Evolutionary conservation across 2,113 vertebrate genomes (phyloP).

Genomic region (Cricetomys ansorgei): DNA sequence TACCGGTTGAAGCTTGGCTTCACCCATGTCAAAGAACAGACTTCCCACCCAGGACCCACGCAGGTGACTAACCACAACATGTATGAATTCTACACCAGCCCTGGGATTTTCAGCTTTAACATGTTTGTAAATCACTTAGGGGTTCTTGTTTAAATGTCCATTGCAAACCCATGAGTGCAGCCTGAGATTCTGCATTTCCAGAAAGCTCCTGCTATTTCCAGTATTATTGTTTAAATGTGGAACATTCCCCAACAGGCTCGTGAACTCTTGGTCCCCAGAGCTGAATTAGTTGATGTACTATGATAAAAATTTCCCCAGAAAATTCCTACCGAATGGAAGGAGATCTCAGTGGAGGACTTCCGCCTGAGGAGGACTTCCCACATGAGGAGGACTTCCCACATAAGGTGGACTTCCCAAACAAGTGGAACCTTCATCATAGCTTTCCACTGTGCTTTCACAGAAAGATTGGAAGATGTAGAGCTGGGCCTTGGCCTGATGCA

Average conservation of each 20-base stretch:
- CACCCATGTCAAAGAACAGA: background rate
- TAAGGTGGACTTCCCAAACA: background rate
- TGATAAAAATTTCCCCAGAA: constrained; percentile 33
- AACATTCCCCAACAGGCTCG: background rate
- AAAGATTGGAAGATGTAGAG: background rate
- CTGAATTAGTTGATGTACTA: constrained; percentile 9
- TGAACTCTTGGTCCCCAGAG: background rate
- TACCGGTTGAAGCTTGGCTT: background rate
- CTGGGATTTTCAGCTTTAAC: background rate
- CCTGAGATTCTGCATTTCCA: background rate
- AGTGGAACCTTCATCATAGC: background rate
- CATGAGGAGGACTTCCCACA: background rate
- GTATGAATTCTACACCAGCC: background rate
- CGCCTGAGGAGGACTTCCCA: background rate
- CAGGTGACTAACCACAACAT: background rate
- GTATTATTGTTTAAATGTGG: background rate
- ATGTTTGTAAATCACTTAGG: background rate
- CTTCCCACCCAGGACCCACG: background rate
- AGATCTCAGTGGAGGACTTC: background rate
- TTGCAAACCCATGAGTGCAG: background rate
- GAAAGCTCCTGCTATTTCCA: background rate
- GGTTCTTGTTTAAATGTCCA: background rate
- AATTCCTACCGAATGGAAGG: background rate
- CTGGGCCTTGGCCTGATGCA: background rate
- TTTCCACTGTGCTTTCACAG: background rate